Conservation (phyloP, 2,888 invertebrate genomes). For the Clitarchus hookeri region DNA sequence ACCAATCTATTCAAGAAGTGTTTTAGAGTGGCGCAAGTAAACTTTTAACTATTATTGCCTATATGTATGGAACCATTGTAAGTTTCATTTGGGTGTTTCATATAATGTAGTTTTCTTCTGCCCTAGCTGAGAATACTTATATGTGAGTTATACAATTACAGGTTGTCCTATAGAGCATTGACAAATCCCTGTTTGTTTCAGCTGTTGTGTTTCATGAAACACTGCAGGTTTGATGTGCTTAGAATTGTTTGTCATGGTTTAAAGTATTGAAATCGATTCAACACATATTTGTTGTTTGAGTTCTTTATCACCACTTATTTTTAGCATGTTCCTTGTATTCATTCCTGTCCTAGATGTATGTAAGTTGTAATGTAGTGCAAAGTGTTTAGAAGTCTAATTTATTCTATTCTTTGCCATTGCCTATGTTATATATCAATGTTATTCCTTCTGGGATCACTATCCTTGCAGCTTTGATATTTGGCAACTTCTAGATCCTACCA, state of each 20-base stretch:
- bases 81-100: too few species aligned
- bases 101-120: too few species aligned
- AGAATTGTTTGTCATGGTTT: neutral
- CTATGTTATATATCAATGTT: neutral
- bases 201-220: neutral
- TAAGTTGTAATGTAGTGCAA: neutral
- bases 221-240: neutral
- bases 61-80: too few species aligned
- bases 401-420: neutral
- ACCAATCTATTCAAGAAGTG: neutral
- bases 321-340: slow-evolving; percentile 9
- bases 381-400: neutral
- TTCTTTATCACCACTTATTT: neutral
- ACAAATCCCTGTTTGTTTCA: too few species aligned
- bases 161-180: too few species aligned
- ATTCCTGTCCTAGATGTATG: neutral
- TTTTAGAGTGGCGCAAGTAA: too few species aligned
- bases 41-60: too few species aligned
- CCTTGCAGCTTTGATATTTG: neutral
- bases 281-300: neutral
- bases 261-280: neutral
- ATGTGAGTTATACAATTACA: too few species aligned
- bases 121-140: too few species aligned
- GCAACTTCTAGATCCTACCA: neutral
- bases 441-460: neutral